Evolutionary conservation across 2,113 vertebrate species (phyloP), one percentile per base, ranked within the genome.

Genomic region (Megalops atlanticus): DNA sequence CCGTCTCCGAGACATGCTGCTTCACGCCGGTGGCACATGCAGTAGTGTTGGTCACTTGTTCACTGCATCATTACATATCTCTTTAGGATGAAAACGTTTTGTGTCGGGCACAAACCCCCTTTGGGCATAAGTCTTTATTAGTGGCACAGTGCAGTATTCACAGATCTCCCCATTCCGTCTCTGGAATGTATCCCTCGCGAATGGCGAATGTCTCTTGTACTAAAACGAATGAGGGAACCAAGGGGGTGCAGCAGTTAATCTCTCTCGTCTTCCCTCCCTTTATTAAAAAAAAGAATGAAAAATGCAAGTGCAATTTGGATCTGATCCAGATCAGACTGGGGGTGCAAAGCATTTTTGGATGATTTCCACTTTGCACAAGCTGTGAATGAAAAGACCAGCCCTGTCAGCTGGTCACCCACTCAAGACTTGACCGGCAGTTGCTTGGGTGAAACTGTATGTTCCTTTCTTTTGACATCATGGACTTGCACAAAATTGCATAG

Each of bases 331-430:
- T 81, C 84, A 87, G 91, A 86, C 83, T 86, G 83, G 88, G 88
- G 86, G 84, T 87, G 85, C 80, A 88, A 88, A 91, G 89, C 89
- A 92, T 92, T 88, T 91, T 92, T 93, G 91, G 92, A 92, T 90
- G 88, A 90, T 93, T 91, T 93, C 89, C 91, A 93, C 87, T 89
- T 86, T 88, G 90, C 81, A 83, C 84, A 91, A 88, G 88, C 89
- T 88, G 87, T 73, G 40, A n/a, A 86, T 92, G 87, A 92, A 92
- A 92, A 88, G 91, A 87, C 84, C 88, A 88, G 89, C 92, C 91
- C 92, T 91, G 91, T 92, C 93, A 92, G 91, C 89, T 88, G 82
- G 88, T 90, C 47, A 14, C 86, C 87, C 91, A 89, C 87, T 90
- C 89, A 91, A 88, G 89, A 92, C 90, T 93, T 91, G 93, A 88